phyloP scores from a whole-genome alignment of 2,888 invertebrate species.

The Leucophenga montana region DNA sequence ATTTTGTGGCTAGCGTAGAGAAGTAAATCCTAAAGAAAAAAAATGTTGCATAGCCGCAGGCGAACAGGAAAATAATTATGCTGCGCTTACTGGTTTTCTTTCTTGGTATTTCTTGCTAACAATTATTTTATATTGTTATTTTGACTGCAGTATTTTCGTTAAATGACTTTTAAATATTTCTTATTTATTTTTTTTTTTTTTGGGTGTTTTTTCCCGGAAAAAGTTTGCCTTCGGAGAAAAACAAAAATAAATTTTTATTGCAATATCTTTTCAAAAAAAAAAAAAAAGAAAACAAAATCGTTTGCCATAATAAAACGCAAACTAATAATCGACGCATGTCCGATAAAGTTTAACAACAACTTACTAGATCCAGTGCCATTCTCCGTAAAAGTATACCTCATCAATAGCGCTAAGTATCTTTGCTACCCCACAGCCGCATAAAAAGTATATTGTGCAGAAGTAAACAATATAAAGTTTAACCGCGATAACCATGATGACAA shows the following conservation, averaged over 20 bases:
- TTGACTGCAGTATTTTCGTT: constrained; percentile 3
- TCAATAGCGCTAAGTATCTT: background rate
- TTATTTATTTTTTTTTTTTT: too few relatives aligned
- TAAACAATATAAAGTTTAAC: constrained; percentile 64
- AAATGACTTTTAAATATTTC: constrained; percentile 60
- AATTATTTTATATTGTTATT: constrained; percentile 1
- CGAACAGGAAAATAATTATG: background rate
- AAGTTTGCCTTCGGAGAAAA: constrained; percentile 32
- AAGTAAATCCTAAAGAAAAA: background rate
- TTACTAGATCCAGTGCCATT: constrained; percentile 12
- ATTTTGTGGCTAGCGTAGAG: constrained; percentile 4
- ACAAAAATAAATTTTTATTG: constrained; percentile 61
- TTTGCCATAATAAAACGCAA: constrained; percentile 60
- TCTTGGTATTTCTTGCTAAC: background rate
- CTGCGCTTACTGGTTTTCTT: background rate
- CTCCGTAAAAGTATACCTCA: constrained; percentile 4
- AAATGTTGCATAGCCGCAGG: constrained; percentile 22
- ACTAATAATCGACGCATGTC: constrained; percentile 62
- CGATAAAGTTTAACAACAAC: constrained; percentile 60
- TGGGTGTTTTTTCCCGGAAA: too few relatives aligned
- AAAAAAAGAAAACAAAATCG: constrained; percentile 67
- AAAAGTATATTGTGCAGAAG: constrained; percentile 36
- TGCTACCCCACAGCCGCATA: background rate
- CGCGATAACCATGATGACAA: constrained; percentile 57
- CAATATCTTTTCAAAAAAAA: constrained; percentile 41